These are phyloP conservation scores for Megaceryle torquata DNA, from an alignment of 2,113 vertebrate genomes.

Conservation along the genomic window DNA sequence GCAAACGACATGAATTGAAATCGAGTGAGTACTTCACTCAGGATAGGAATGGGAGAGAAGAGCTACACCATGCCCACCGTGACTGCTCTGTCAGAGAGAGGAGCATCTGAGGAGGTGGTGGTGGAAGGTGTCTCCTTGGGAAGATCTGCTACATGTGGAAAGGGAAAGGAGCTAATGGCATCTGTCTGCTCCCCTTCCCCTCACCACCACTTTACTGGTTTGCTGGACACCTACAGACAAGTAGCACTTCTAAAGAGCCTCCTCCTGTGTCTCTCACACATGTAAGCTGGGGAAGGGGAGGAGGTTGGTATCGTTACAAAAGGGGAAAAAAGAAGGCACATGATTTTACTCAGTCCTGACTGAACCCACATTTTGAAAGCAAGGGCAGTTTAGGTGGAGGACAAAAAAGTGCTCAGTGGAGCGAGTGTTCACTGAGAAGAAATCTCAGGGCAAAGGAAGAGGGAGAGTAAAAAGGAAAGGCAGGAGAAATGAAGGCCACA, in stretches of 20 bases:
- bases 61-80: neutral
- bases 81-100: neutral
- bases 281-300: constrained; percentile 45
- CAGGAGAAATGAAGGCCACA: constrained; percentile 74
- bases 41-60: constrained; percentile 1
- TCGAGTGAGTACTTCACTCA: neutral
- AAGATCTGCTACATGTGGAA: constrained; percentile 55
- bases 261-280: neutral
- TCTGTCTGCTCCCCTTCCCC: neutral
- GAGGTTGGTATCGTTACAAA: constrained; percentile 69
- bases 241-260: constrained; percentile 54
- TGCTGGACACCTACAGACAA: constrained; percentile 17
- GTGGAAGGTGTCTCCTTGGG: constrained; percentile 41
- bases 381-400: constrained; percentile 58
- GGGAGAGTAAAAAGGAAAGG: constrained; percentile 64
- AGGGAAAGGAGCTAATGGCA: constrained; percentile 20
- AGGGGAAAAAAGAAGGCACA: constrained; percentile 80
- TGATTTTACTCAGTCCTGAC: constrained; percentile 77
- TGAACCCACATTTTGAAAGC: constrained; percentile 68
- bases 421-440: constrained; percentile 33
- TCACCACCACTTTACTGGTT: constrained; percentile 17
- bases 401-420: constrained; percentile 58
- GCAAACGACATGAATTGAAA: neutral
- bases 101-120: neutral
- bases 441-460: constrained; percentile 55